Evolutionary conservation across 2,888 invertebrate genomes (phyloP).

Genomic region (Eupithecia exiguata): DNA sequence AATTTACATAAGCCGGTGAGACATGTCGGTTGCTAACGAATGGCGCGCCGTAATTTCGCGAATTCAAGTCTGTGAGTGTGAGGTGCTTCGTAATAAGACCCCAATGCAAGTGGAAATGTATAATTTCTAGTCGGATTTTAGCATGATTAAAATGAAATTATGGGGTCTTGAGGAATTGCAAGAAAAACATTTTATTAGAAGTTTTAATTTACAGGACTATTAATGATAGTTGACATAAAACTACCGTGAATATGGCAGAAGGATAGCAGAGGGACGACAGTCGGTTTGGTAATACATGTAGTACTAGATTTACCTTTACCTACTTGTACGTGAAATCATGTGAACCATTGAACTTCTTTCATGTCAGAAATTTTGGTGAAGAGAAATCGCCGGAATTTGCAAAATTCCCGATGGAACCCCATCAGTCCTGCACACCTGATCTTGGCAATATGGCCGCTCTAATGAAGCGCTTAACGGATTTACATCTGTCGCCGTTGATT

Average conservation of each 20-base stretch:
- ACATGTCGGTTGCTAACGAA: slow-evolving; percentile 57
- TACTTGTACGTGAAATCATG: not conserved
- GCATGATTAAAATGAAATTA: not conserved
- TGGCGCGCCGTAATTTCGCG: slow-evolving; percentile 47
- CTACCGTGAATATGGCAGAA: not conserved
- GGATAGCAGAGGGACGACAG: not conserved
- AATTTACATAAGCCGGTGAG: slow-evolving; percentile 69
- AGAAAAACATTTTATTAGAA: not conserved
- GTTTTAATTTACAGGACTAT: not conserved
- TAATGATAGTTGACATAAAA: not conserved
- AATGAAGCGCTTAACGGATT: slow-evolving; percentile 68
- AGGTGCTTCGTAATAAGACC: slow-evolving; percentile 11
- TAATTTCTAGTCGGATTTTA: not conserved
- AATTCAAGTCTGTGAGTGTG: slow-evolving; percentile 39
- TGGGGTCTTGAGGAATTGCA: not conserved
- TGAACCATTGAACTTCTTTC: not conserved
- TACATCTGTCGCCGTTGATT: slow-evolving; percentile 65
- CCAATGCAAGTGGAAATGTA: slow-evolving; percentile 21
- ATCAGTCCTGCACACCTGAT: slow-evolving; percentile 40
- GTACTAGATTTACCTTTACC: not conserved
- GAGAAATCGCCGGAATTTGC: slow-evolving; percentile 31
- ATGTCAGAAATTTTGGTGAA: not conserved
- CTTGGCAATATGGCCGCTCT: slow-evolving; percentile 60
- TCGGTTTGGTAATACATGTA: too few relatives aligned
- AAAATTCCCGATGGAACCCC: slow-evolving; percentile 25